Conservation (phyloP, 2,797 vertebrate species). For the Tragelaphus oryx region DNA sequence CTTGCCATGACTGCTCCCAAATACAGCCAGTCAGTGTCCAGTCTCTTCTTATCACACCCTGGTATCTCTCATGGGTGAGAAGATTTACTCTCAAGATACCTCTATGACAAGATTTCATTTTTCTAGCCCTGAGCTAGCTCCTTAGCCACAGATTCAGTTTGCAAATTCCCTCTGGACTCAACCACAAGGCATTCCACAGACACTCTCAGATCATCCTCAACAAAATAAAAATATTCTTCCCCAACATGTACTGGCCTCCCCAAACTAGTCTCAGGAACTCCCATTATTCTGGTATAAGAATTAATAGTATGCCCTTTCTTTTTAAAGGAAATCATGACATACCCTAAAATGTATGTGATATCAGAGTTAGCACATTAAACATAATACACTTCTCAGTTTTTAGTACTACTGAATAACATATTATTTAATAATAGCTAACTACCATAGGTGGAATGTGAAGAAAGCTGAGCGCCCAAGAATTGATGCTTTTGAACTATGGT, state of each 20-base stretch:
- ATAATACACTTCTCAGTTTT: slow-evolving; percentile 2
- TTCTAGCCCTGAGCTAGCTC: not conserved
- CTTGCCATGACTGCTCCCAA: not conserved
- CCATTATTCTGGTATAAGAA: not conserved
- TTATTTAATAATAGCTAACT: not conserved
- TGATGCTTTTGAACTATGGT: no score
- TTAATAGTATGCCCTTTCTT: not conserved
- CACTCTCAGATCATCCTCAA: not conserved
- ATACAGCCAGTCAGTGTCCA: not conserved
- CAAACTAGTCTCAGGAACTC: not conserved
- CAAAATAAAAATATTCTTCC: not conserved
- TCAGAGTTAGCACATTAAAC: not conserved
- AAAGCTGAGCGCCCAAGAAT: no score
- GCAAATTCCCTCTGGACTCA: not conserved
- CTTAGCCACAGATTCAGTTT: not conserved
- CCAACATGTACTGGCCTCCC: not conserved
- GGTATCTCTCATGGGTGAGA: not conserved
- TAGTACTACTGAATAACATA: not conserved
- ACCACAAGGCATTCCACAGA: not conserved
- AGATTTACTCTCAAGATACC: not conserved
- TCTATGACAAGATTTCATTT: slow-evolving; percentile 22
- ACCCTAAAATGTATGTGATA: slow-evolving; percentile 8
- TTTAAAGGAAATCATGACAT: not conserved
- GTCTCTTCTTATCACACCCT: not conserved
- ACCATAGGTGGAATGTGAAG: not conserved